Evolutionary conservation across 1,140 invertebrate species (phyloP).

Genomic region (Drosophila hydei): DNA sequence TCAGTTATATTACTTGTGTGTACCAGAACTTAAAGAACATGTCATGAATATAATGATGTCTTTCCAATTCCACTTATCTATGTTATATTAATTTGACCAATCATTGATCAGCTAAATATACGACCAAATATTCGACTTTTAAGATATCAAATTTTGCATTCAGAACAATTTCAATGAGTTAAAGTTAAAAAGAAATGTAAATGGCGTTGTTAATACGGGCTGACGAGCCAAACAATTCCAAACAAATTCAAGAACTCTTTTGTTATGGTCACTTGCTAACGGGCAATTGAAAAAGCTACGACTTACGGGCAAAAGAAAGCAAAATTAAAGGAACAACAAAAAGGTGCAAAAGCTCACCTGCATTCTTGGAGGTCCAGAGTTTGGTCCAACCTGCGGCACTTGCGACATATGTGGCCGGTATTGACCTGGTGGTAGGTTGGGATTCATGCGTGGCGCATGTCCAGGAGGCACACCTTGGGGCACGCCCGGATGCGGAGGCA

Average conservation of each 20-base stretch:
- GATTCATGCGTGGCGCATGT: slow-evolving; percentile 87
- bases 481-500: slow-evolving; percentile 84
- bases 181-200: slow-evolving; percentile 52
- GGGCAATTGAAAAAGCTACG: slow-evolving; percentile 28
- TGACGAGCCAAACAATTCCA: slow-evolving; percentile 27
- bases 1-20: not conserved
- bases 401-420: slow-evolving; percentile 84
- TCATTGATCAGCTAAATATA: slow-evolving; percentile 9
- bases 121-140: slow-evolving; percentile 29
- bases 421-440: slow-evolving; percentile 77
- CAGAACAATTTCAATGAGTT: slow-evolving; percentile 80
- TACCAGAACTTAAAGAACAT: not conserved
- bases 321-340: slow-evolving; percentile 15
- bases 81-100: slow-evolving; percentile 8
- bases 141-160: slow-evolving; percentile 72
- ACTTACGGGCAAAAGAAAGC: slow-evolving; percentile 19
- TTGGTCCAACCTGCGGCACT: slow-evolving; percentile 82
- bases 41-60: slow-evolving; percentile 2
- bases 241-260: slow-evolving; percentile 31
- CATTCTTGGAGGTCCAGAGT: slow-evolving; percentile 81
- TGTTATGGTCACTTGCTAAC: slow-evolving; percentile 20
- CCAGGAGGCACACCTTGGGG: slow-evolving; percentile 84
- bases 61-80: slow-evolving; percentile 9
- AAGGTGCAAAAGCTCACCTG: slow-evolving; percentile 64
- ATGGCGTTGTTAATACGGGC: slow-evolving; percentile 57